Percentiles rank a stretch among this genome's conserved stretches.
Evolutionary conservation across 2,113 vertebrate genomes (phyloP).

Genomic region (Ia io): DNA sequence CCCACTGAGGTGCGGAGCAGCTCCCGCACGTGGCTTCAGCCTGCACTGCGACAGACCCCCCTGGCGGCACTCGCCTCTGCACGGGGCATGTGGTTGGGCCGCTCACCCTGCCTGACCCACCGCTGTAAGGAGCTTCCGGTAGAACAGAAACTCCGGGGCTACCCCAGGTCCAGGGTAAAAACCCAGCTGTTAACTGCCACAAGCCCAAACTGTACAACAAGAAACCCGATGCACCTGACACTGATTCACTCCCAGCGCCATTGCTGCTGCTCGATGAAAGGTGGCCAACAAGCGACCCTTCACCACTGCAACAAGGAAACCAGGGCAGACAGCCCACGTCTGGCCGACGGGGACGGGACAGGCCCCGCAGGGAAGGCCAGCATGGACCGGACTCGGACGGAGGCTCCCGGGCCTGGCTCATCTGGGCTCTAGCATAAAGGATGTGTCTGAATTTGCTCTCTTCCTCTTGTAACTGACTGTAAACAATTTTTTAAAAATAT

Average conservation of each 20-base stretch:
- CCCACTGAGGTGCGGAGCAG: not conserved
- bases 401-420: not conserved
- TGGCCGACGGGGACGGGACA: not conserved
- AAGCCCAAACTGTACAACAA: not conserved
- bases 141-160: not conserved
- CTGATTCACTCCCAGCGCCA: not conserved
- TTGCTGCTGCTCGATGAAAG: not conserved
- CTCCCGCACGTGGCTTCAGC: not conserved
- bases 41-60: not conserved
- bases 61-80: fast-evolving
- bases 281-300: not conserved
- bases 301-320: not conserved
- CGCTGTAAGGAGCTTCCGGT: not conserved
- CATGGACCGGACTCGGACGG: fast-evolving
- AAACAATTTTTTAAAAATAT: not conserved
- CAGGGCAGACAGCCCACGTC: not conserved
- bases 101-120: not conserved
- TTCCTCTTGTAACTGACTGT: not conserved
- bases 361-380: not conserved
- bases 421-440: fast-evolving
- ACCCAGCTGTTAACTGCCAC: not conserved
- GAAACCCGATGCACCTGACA: not conserved
- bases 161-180: not conserved
- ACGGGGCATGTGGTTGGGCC: too few species aligned
- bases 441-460: not conserved